Evolutionary conservation across 2,797 vertebrate genomes (phyloP).

Genomic region (Tokudaia tokunoshimensis): DNA sequence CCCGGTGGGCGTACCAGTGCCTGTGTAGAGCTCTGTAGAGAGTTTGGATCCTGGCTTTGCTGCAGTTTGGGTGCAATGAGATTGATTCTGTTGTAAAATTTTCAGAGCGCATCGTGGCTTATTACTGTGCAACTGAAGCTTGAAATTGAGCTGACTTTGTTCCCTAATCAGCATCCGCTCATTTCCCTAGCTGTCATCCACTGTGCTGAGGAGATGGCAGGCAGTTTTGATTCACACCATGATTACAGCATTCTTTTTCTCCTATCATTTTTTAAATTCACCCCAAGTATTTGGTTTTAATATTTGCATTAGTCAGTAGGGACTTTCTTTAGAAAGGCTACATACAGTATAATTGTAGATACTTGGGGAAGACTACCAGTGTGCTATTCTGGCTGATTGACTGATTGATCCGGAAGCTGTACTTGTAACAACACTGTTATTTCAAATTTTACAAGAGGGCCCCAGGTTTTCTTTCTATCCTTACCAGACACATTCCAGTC

Average conservation of each 20-base stretch:
- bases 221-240: slow-evolving; percentile 16
- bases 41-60: not conserved
- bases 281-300: slow-evolving; percentile 20
- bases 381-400: not conserved
- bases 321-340: slow-evolving; percentile 19
- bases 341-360: not conserved
- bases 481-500: not conserved
- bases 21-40: not conserved
- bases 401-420: not conserved
- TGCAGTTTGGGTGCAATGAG: not conserved
- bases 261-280: not conserved
- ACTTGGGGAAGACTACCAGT: not conserved
- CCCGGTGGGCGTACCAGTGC: too few relatives aligned
- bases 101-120: slow-evolving; percentile 27
- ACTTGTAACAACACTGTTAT: not conserved
- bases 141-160: not conserved
- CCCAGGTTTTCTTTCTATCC: not conserved
- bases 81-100: not conserved
- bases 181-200: not conserved
- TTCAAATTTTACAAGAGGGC: not conserved
- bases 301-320: slow-evolving; percentile 6
- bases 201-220: not conserved
- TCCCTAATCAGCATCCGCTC: not conserved
- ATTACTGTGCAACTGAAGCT: not conserved
- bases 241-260: not conserved